Base-by-base conservation (phyloP, 2,797 vertebrate genomes). In the Anabas testudineus region DNA sequence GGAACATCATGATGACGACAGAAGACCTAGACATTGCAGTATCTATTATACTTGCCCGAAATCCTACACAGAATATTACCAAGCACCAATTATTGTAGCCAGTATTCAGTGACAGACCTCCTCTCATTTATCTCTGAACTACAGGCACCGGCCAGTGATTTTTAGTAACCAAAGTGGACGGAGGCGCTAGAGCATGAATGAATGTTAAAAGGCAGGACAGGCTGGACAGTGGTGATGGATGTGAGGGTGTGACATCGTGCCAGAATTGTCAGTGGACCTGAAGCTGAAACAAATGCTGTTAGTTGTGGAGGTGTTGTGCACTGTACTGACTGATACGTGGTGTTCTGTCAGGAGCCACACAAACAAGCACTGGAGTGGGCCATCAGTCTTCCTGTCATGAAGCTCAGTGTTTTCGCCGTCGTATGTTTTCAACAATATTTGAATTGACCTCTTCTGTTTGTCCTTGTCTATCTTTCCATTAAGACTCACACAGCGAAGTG, bases 121-220 rank as follows among this genome's bases (percentile, higher is more conserved):
- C 53, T 56, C 48, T 42, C 34, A 22, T 86, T 84, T 77, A 78
- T 85, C 64, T 75, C 60, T 12, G 15, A 51, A 66, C 60, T 55
- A 63, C 78, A 81, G 75, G 32, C 32, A 13, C 8, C 46, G 32
- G 42, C 19, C 59, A 18, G 10, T 30, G 68, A 55, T 69, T 77
- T 66, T 71, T 43, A 42, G 45, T 53, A 9, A 48, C 15, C 0
- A 28, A 61, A 62, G 2, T 70, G 49, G 61, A 77, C 24, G 6
- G 62, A 81, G 52, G 54, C 28, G 4, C 39, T 21, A 8, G 18
- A 60, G 78, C 15, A 24, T 51, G 67, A 63, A 53, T 58, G 57
- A 60, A 65, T 61, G 55, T 59, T 71, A 53, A 81, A 74, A 68
- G 53, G 62, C 54, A 62, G 67, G 53, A 62, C 54, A 62, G 67